phyloP scores from a whole-genome alignment of 2,113 vertebrate species.

The Penelope pileata region DNA sequence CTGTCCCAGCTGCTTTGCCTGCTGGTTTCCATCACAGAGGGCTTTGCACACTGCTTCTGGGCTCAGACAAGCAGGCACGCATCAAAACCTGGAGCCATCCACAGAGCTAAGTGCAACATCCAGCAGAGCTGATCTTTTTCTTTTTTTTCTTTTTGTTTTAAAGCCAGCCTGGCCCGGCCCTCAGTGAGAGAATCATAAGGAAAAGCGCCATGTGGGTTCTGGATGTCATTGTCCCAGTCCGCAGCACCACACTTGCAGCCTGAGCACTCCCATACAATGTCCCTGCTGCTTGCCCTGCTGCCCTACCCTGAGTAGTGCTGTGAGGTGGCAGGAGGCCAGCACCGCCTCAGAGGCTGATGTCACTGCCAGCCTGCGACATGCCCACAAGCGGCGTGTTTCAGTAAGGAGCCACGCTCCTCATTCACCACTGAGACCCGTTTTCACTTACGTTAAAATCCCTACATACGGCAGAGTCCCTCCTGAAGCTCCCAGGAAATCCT shows the following conservation, averaged over 20 bases:
- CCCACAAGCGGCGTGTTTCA: background rate
- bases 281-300: background rate
- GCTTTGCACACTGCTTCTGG: background rate
- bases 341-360: background rate
- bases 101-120: background rate
- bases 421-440: background rate
- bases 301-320: background rate
- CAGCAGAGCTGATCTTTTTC: background rate
- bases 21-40: background rate
- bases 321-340: slow-evolving; percentile 20
- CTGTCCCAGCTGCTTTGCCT: background rate
- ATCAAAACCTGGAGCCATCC: background rate
- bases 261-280: background rate
- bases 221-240: background rate
- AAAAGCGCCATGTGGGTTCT: background rate
- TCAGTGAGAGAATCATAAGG: background rate
- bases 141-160: background rate
- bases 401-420: background rate
- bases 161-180: background rate
- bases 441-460: background rate
- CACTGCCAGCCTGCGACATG: background rate
- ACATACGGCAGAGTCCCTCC: background rate
- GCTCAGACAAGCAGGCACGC: background rate
- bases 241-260: background rate
- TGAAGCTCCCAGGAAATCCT: background rate